phyloP scores from a whole-genome alignment of 2,113 vertebrate species.

The Hucho hucho region DNA sequence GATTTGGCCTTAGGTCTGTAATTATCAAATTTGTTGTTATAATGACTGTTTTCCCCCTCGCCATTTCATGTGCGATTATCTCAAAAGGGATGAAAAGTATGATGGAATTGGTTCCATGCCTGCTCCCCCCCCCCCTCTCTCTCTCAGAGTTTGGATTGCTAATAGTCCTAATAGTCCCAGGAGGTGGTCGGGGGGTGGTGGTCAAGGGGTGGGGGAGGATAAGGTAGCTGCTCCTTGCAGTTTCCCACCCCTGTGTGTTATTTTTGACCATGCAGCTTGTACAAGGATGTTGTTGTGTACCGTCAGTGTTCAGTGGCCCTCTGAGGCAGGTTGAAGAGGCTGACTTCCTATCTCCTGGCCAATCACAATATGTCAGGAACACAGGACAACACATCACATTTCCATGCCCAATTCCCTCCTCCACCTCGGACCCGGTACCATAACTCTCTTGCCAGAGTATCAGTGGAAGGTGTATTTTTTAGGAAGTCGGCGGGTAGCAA shows the following conservation, averaged over 20 bases:
- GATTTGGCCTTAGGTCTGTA: conserved; percentile 64
- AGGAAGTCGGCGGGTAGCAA: conserved; percentile 87
- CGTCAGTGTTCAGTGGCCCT: conserved; percentile 70
- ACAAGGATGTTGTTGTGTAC: conserved; percentile 85
- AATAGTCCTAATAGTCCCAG: conserved; percentile 71
- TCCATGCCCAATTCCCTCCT: conserved; percentile 76
- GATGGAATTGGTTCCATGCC: conserved; percentile 80
- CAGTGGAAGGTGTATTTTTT: conserved; percentile 84
- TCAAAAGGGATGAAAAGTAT: conserved; percentile 79
- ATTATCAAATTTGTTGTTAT: conserved; percentile 80
- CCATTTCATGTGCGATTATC: conserved; percentile 73
- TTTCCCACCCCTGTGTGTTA: conserved; percentile 67
- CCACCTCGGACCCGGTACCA: conserved; percentile 30
- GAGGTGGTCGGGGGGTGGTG: conserved; percentile 48
- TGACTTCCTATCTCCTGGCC: conserved; percentile 68
- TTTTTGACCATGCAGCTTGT: conserved; percentile 78
- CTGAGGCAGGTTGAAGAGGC: conserved; percentile 69
- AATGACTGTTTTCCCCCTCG: conserved; percentile 66
- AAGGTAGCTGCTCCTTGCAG: conserved; percentile 67
- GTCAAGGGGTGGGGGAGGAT: conserved; percentile 41
- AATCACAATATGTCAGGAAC: conserved; percentile 86
- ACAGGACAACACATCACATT: conserved; percentile 75
- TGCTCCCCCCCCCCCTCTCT: conserved; percentile 47
- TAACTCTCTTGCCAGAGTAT: conserved; percentile 73
- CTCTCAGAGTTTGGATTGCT: conserved; percentile 68